Evolutionary conservation across 2,797 vertebrate genomes (phyloP), one percentile per base, ranked within the genome.

Genomic region (Chelidonichthys spinosus): DNA sequence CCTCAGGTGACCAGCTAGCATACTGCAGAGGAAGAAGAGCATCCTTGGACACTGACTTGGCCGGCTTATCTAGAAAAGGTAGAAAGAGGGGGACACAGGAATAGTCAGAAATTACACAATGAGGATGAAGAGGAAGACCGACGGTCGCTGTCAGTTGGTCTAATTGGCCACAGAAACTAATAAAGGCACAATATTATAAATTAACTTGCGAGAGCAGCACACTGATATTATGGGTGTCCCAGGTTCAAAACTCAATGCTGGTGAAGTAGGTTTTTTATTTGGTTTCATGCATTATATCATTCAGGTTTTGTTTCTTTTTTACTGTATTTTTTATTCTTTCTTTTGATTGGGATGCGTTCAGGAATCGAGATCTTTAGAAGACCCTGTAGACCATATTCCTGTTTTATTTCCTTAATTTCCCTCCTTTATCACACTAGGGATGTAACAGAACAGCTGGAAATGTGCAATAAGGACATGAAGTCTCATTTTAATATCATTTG

Each of bases 21-120:
- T 93, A 50, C 91, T 93, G 87, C 96, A 96, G 64, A 99, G 95
- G 90, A 98, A 97, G 79, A 96, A 93, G 33, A 97, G 93, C 89
- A 97, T 92, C 59, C 95, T 93, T 0, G 96, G 95, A 89, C 95
- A 96, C 75, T 89, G 93, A 0, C 85, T 90, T 2, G 95, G 94
- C 78, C 94, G 94, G 74, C 93, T 95, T 72, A 97, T 86, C 97
- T 97, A 44, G 15, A 13, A 60, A 56, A 67, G 53, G 50, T 2
- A 69, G 67, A 85, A 11, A 60, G 33, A 74, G 42, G 69, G 32
- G 18, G 32, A 49, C 6, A 62, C 14, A 61, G 11, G 36, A 73
- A 40, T n/a, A n/a, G n/a, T n/a, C n/a, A n/a, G n/a, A n/a, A n/a
- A 50, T 42, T n/a, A 7, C 8, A 43, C 54, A 59, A 68, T 44